Evolutionary conservation across 1,140 invertebrate species (phyloP).

Genomic region (Tenebrio molitor): DNA sequence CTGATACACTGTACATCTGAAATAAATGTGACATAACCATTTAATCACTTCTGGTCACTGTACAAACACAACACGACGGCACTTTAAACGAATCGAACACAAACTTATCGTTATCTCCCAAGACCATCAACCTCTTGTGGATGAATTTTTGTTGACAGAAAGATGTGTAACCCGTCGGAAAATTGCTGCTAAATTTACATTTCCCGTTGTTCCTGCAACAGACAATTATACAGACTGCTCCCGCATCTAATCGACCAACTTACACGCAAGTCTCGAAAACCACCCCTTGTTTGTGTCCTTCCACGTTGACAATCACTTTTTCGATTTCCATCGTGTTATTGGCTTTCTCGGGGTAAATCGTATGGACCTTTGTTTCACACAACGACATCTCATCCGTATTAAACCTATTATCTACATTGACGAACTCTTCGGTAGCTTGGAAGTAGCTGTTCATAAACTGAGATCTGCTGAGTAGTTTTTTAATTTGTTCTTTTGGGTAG

Average conservation of each 20-base stretch:
- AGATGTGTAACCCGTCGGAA: conserved; percentile 45
- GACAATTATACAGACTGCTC: conserved; percentile 2
- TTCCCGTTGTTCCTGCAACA: conserved; percentile 36
- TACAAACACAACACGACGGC: conserved; percentile 57
- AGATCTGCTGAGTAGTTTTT: conserved; percentile 20
- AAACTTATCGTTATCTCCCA: conserved; percentile 44
- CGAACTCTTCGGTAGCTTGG: conserved; percentile 1
- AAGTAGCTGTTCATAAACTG: conserved; percentile 20
- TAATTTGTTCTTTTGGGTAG: conserved; percentile 23
- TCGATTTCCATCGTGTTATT: conserved; percentile 25
- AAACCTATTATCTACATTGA: conserved; percentile 14
- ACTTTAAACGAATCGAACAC: conserved; percentile 54
- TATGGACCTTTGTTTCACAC: conserved; percentile 16
- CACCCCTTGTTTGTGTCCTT: conserved; percentile 21
- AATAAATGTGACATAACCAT: not conserved
- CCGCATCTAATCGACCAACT: not conserved
- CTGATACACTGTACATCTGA: no score
- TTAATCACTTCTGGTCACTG: conserved; percentile 41
- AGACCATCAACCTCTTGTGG: conserved; percentile 51
- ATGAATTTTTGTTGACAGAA: conserved; percentile 50
- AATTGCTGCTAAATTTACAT: conserved; percentile 39
- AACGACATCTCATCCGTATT: conserved; percentile 20
- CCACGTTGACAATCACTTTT: conserved; percentile 32
- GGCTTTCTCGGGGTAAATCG: conserved; percentile 28
- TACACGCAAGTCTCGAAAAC: conserved; percentile 45